Percentiles rank a stretch among this genome's conserved stretches.
Conservation (phyloP, 2,888 invertebrate species). For the Agrilus biguttatus region DNA sequence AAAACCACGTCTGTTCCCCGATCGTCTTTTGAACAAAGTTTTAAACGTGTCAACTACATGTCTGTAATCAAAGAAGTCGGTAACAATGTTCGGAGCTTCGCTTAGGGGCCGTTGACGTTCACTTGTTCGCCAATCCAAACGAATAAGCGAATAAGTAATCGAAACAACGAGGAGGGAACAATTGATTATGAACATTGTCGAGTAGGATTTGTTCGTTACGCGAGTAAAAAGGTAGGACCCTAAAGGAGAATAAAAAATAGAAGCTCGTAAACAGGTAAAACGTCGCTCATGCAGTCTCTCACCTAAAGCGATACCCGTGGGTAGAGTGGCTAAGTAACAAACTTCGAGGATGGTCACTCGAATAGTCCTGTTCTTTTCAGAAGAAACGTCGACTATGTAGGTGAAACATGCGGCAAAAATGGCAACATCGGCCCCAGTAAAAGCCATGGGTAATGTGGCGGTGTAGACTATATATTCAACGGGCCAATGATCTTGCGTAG, state of each 20-base stretch:
- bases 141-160: conserved; percentile 48
- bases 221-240: conserved; percentile 49
- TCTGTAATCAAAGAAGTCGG: conserved; percentile 57
- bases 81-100: conserved; percentile 39
- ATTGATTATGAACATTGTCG: conserved; percentile 61
- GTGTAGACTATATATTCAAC: conserved; percentile 60
- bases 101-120: conserved; percentile 44
- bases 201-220: conserved; percentile 49
- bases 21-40: conserved; percentile 46
- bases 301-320: conserved; percentile 65
- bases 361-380: conserved; percentile 53
- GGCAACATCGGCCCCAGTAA: conserved; percentile 66
- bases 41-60: conserved; percentile 49
- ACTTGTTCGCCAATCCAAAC: conserved; percentile 57
- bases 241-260: conserved; percentile 24
- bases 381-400: conserved; percentile 67
- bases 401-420: conserved; percentile 68
- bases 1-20: conserved; percentile 42
- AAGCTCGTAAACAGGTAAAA: background rate
- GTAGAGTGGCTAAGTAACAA: conserved; percentile 70
- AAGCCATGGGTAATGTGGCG: conserved; percentile 59
- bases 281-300: conserved; percentile 27
- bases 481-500: conserved; percentile 45
- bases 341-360: conserved; percentile 71
- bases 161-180: conserved; percentile 43